phyloP scores from a whole-genome alignment of 1,140 invertebrate species.

The Aphidius gifuensis region DNA sequence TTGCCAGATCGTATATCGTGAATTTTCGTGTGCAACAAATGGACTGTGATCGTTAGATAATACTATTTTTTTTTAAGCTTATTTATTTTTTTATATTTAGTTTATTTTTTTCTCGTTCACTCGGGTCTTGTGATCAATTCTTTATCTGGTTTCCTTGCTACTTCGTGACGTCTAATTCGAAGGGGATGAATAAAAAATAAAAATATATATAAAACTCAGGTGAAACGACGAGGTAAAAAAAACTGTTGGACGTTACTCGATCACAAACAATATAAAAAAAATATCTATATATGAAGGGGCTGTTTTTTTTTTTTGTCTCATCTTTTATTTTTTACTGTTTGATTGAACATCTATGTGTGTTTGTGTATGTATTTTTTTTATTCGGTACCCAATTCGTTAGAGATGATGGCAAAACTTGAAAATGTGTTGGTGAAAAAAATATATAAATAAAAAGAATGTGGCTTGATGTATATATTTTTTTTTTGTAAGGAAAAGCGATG shows the following conservation, averaged over 20 bases:
- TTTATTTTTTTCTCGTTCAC: neutral
- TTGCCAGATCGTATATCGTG: too few relatives aligned
- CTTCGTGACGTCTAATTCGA: too few relatives aligned
- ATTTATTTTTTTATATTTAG: neutral
- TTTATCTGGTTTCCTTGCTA: too few relatives aligned
- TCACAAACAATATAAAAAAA: too few relatives aligned
- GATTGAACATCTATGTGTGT: slow-evolving; percentile 1
- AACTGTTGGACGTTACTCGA: neutral
- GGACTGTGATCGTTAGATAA: too few relatives aligned
- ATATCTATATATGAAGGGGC: too few relatives aligned
- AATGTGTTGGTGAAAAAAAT: neutral
- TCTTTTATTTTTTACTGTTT: neutral
- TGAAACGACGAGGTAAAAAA: neutral
- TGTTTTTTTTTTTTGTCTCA: neutral
- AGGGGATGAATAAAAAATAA: neutral
- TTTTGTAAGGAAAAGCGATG: neutral
- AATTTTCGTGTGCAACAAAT: too few relatives aligned
- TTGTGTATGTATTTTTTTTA: neutral
- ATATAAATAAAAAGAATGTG: slow-evolving; percentile 3
- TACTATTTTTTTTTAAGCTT: neutral
- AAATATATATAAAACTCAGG: neutral
- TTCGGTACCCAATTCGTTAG: neutral
- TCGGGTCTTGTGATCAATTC: neutral
- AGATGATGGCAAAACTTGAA: too few relatives aligned
- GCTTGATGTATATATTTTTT: neutral